Base-by-base conservation (phyloP, 2,888 invertebrate species). In the Heliconius hortense region DNA sequence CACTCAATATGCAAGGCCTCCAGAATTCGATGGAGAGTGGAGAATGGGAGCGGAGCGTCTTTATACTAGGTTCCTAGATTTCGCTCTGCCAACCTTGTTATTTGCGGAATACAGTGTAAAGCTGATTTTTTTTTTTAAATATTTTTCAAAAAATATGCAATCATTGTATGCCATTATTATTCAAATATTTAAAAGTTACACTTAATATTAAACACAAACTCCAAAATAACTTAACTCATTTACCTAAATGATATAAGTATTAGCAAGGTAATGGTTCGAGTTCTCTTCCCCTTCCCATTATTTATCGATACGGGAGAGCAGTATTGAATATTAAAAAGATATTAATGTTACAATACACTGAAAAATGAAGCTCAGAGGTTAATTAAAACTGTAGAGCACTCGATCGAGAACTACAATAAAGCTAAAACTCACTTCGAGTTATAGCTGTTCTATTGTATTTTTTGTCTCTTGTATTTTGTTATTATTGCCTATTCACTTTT, bases 261-360 rank as follows among this genome's bases (percentile, higher is more conserved):
- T 63, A 28, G 43, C 62, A 66, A 72, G 69, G 68, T 76, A 73
- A 76, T 72, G 67, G 68, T 48, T 35, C 39, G 67, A 72, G 24
- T 68, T 67, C 60, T 69, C 21, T 76, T 28, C 62, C 69, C 63
- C 11, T 48, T 53, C 24, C 69, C 53, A 76, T 73, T 76, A 69
- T 76, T n/a, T 60, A 71, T 71, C 68, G 53, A 53, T n/a, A n/a
- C n/a, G 48, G 21, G 71, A 62, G 35, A 66, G 28, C 39, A n/a
- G 39, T 69, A 77, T 77, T 75, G 69, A 76, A 76, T 77, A 77
- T 78, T 75, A 72, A 75, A 76, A 76, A 73, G 31, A 73, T 73
- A 78, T 76, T 76, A 75, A 53, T 43, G 71, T 68, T 67, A 70
- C 72, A 76, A 68, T 73, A 68, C 63, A 75, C 67, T 73, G 75